Evolutionary conservation across 2,888 invertebrate species (phyloP).

Genomic region (Eupithecia subumbrata): DNA sequence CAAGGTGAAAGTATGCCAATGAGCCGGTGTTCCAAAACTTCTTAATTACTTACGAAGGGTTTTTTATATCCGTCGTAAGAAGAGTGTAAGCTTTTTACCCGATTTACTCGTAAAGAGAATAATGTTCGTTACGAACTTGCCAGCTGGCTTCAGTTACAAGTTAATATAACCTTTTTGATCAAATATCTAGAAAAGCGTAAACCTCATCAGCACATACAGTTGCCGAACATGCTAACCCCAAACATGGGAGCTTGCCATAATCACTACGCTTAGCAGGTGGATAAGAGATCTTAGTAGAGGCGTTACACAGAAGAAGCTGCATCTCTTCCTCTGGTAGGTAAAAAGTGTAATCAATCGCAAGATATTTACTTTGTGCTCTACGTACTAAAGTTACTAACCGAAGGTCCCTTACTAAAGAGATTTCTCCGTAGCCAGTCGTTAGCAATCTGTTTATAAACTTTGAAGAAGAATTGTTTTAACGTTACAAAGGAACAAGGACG

Average conservation of each 20-base stretch:
- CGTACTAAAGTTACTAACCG: background rate
- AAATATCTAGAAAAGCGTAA: too few relatives aligned
- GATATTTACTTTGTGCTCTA: background rate
- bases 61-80: constrained; percentile 56
- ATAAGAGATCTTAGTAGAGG: background rate
- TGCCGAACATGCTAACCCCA: background rate
- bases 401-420: background rate
- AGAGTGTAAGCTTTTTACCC: background rate
- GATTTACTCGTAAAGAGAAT: background rate
- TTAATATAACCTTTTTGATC: too few relatives aligned
- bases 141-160: background rate
- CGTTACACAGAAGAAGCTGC: background rate
- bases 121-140: background rate
- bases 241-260: background rate
- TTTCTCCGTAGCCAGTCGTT: background rate
- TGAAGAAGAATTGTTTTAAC: constrained; percentile 57
- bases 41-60: constrained; percentile 74
- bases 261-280: background rate
- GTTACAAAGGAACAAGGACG: constrained; percentile 57
- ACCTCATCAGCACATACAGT: background rate
- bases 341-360: background rate
- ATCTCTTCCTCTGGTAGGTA: background rate
- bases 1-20: constrained; percentile 77
- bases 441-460: constrained; percentile 42
- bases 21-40: constrained; percentile 73